Conservation (phyloP, 2,888 invertebrate species). For the Ferrisia virgata region DNA sequence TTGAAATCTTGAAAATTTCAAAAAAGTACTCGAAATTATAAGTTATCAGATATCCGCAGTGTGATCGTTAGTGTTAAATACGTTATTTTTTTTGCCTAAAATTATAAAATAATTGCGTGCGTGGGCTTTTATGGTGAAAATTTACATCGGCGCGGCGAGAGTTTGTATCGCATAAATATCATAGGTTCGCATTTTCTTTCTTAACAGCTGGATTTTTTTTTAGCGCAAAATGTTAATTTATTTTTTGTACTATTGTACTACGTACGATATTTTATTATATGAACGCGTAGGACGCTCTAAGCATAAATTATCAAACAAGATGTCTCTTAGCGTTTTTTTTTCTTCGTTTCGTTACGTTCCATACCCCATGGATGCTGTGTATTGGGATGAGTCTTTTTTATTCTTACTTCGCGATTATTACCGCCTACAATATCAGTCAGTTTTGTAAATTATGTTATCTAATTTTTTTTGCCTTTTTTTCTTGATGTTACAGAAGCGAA, state of each 20-base stretch:
- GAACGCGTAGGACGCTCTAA: neutral
- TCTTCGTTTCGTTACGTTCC: neutral
- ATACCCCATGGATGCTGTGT: neutral
- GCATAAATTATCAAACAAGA: constrained; percentile 6
- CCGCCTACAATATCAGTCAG: neutral
- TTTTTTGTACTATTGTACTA: neutral
- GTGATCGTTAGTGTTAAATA: neutral
- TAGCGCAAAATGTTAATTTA: constrained; percentile 34
- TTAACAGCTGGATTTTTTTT: constrained; percentile 36
- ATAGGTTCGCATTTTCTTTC: neutral
- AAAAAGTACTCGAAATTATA: too few species aligned
- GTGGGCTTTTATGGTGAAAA: constrained; percentile 16
- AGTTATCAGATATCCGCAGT: neutral
- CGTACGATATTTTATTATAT: neutral
- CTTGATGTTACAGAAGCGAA: constrained; percentile 48
- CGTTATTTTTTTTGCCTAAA: neutral
- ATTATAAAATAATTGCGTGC: neutral
- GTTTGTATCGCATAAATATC: constrained; percentile 1
- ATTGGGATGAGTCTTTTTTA: neutral
- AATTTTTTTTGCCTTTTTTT: constrained; percentile 1
- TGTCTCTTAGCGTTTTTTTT: neutral
- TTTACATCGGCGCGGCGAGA: constrained; percentile 11
- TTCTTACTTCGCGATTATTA: neutral
- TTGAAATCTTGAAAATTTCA: too few species aligned
- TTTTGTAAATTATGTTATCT: neutral